Base-by-base conservation (phyloP, 2,113 vertebrate genomes). In the Eidolon helvum region DNA sequence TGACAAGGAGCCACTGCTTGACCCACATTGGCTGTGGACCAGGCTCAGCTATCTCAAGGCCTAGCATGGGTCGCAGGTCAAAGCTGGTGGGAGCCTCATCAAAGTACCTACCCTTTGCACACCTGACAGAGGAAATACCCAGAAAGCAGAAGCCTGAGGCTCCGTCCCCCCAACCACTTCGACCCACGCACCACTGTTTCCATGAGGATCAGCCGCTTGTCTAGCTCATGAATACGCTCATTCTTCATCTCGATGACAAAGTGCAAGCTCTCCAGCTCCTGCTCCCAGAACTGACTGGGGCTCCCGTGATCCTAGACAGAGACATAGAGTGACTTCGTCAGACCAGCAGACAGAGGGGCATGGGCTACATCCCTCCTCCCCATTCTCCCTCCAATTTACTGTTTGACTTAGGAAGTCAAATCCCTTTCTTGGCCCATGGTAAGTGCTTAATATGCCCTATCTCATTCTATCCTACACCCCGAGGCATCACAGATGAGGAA, bases 201-300 rank as follows among this genome's bases (percentile, higher is more conserved):
- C 98, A 99, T 98, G 97, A 99, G 98, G 96, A 99, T 98, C 95
- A 99, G 98, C 98, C 98, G 99, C 98, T 97, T 99, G 94, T 98
- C 99, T 87, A 99, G 98, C 77, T 99, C 86, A 1, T 99, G 99
- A 91, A 99, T 99, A 5, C 98, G 98, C 91, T 99, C 99, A 0
- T 98, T 99, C 98, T 99, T 99, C 99, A 99, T 99, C 98, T 99
- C 99, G 0, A 99, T 99, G 93, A 99, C 99, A 9, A 99, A 99
- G 97, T 99, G 98, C 96, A 99, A 98, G 83, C 99, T 99, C 99
- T 99, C 99, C 98, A 99, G 98, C 97, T 99, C 99, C 82, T 99
- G 99, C 96, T 99, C 99, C 99, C 99, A 99, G 99, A 99, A 99
- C 74, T 97, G 99, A 96, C 99, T 99, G 75, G 99, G 99, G 97